Evolutionary conservation across 2,888 invertebrate genomes (phyloP).

Genomic region (Tachina lurida): DNA sequence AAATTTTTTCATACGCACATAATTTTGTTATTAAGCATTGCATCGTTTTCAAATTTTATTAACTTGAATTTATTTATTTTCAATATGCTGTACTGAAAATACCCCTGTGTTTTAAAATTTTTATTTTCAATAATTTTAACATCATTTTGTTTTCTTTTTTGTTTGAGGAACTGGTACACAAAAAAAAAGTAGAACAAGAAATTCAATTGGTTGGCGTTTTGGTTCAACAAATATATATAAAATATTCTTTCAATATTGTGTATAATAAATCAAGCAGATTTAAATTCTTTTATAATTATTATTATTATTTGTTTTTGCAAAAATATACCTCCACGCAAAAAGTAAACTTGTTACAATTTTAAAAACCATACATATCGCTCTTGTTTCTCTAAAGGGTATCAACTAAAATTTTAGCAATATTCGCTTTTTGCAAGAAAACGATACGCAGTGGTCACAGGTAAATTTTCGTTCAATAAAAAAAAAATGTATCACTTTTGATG

Average conservation of each 20-base stretch:
- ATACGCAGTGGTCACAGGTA: too few relatives aligned
- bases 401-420: too few relatives aligned
- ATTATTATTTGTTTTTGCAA: background rate
- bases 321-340: background rate
- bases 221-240: background rate
- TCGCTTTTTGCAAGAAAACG: too few relatives aligned
- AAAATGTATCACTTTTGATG: too few relatives aligned
- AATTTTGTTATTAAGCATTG: slow-evolving; percentile 54
- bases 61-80: slow-evolving; percentile 31
- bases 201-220: slow-evolving; percentile 21
- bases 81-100: slow-evolving; percentile 1
- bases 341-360: too few relatives aligned
- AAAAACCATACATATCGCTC: too few relatives aligned
- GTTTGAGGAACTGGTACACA: too few relatives aligned
- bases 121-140: background rate
- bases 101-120: background rate
- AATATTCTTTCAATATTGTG: slow-evolving; percentile 36
- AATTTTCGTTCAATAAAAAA: too few relatives aligned
- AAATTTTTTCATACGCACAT: background rate
- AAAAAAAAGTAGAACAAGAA: background rate
- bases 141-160: too few relatives aligned
- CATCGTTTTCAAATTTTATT: slow-evolving; percentile 36
- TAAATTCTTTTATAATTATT: slow-evolving; percentile 10
- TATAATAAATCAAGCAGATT: slow-evolving; percentile 19
- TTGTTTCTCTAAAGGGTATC: too few relatives aligned